Conservation (phyloP, 2,888 invertebrate species). For the Andrena flavipes region DNA sequence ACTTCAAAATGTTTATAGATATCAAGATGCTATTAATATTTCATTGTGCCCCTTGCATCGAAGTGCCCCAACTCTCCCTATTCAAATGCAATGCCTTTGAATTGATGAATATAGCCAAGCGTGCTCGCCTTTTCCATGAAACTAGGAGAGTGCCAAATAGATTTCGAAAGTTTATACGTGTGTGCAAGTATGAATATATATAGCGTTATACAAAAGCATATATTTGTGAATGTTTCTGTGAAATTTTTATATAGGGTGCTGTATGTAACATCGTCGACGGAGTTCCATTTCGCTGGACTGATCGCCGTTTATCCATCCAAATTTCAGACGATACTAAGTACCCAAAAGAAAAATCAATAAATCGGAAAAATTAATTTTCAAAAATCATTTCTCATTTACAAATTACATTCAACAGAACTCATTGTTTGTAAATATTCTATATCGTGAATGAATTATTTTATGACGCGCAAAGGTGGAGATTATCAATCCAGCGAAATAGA, state of each 20-base stretch:
- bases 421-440: neutral
- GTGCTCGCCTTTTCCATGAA: conserved; percentile 80
- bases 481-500: conserved; percentile 50
- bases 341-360: neutral
- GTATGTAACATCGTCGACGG: conserved; percentile 36
- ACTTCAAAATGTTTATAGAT: no score
- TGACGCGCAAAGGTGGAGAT: neutral
- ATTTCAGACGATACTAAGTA: no score
- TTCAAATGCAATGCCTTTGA: conserved; percentile 83
- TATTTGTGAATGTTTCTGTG: conserved; percentile 52
- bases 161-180: conserved; percentile 81
- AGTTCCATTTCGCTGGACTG: conserved; percentile 35
- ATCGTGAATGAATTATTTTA: neutral
- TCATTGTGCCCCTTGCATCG: no score
- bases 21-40: no score
- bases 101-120: conserved; percentile 82
- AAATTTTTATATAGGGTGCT: conserved; percentile 67
- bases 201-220: conserved; percentile 44
- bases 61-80: conserved; percentile 30
- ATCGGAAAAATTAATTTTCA: neutral
- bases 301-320: conserved; percentile 2
- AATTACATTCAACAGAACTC: neutral
- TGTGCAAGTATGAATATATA: conserved; percentile 56
- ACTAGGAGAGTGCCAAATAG: conserved; percentile 81
- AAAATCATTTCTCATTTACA: neutral